These are phyloP conservation scores for Heliangelus exortis DNA, from an alignment of 2,797 vertebrate genomes.

Conservation along the genomic window DNA sequence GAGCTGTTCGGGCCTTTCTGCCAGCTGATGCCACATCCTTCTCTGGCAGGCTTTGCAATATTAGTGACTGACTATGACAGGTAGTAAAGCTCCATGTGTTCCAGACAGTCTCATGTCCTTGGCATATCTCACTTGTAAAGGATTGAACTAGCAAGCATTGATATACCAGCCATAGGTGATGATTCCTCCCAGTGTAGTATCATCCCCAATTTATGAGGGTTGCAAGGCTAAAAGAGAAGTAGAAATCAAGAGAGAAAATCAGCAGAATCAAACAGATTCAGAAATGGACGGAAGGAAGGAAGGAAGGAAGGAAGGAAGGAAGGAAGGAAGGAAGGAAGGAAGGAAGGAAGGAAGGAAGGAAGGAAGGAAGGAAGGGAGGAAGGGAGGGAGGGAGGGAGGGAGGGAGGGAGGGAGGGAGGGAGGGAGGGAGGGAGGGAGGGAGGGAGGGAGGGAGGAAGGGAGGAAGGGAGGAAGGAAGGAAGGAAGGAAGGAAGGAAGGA, in stretches of 20 bases:
- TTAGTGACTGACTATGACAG: neutral
- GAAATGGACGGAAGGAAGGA: too few species aligned
- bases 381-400: fast-evolving
- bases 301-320: neutral
- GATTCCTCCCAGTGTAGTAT: neutral
- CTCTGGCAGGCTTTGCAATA: neutral
- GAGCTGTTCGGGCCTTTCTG: neutral
- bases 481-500: too few species aligned
- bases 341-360: neutral
- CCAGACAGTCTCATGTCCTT: neutral
- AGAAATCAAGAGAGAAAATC: neutral
- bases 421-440: too few species aligned
- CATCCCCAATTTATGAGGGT: neutral
- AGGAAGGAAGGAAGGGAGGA: neutral
- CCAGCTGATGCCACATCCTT: neutral
- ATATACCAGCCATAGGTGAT: neutral
- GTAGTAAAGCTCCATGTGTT: neutral
- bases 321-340: neutral
- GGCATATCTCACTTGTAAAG: neutral
- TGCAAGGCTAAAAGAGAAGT: neutral
- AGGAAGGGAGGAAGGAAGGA: too few species aligned
- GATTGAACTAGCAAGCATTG: neutral
- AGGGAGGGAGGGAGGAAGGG: too few species aligned
- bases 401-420: fast-evolving
- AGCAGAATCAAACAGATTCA: neutral